A percentile compares a stretch with the other conserved stretches of the same genome.
phyloP scores from a whole-genome alignment of 2,797 vertebrate species.

The Diglossa cyanea region DNA sequence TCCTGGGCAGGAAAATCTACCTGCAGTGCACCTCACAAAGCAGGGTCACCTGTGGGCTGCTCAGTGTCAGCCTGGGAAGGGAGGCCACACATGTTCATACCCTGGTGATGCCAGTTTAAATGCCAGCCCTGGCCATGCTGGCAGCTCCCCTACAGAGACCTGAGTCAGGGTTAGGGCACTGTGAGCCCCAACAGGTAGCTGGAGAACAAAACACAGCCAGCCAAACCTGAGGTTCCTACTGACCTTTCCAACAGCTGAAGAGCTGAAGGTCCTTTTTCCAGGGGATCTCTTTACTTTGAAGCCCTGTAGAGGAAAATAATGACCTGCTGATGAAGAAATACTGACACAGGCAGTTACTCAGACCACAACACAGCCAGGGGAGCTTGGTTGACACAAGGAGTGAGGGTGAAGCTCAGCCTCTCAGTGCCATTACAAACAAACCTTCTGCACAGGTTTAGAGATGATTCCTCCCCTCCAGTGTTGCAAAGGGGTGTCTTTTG shows the following conservation, averaged over 20 bases:
- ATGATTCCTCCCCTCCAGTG: neutral
- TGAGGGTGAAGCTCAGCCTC: neutral
- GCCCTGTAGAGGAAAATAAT: conserved; percentile 66
- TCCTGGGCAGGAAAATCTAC: neutral
- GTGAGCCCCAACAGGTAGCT: fast-evolving
- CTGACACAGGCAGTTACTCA: neutral
- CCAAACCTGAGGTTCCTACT: neutral
- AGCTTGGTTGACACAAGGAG: fast-evolving
- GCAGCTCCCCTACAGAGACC: neutral
- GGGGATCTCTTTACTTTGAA: conserved; percentile 81
- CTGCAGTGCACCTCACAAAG: neutral
- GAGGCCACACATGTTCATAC: neutral
- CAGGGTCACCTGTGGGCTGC: neutral
- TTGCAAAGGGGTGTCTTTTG: neutral
- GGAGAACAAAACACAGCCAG: neutral
- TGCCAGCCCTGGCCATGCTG: neutral
- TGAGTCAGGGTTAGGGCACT: fast-evolving
- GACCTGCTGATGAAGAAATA: neutral
- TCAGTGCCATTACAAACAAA: neutral
- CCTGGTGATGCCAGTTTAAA: neutral
- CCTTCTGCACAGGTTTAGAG: neutral
- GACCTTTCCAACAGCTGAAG: conserved; percentile 86
- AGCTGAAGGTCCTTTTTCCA: conserved; percentile 83
- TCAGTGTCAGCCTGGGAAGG: neutral
- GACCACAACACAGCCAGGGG: neutral